These are phyloP conservation scores for Geococcyx californianus DNA, from an alignment of 2,113 vertebrate species.

Conservation along the genomic window DNA sequence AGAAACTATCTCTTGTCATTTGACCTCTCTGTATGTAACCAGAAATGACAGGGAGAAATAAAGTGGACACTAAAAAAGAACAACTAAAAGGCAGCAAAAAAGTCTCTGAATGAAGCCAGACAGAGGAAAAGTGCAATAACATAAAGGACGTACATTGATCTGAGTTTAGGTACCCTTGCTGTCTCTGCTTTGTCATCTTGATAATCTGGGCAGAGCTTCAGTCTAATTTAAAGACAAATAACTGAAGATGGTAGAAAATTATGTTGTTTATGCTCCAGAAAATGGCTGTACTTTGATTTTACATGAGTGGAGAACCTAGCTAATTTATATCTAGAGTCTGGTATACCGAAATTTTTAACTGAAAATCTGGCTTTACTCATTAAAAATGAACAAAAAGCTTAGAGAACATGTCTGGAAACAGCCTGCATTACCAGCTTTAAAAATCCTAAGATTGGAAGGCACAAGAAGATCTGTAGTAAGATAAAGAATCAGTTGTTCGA, in stretches of 20 bases:
- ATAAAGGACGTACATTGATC: not conserved
- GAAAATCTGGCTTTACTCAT: not conserved
- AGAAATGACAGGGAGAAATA: not conserved
- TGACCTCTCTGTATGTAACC: not conserved
- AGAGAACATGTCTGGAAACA: not conserved
- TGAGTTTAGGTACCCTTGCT: not conserved
- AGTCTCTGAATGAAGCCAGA: not conserved
- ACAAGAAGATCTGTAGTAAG: not conserved
- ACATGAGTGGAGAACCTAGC: not conserved
- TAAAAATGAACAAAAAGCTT: not conserved
- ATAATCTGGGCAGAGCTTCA: not conserved
- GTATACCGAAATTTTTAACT: not conserved
- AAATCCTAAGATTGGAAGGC: not conserved
- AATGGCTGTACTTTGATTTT: not conserved
- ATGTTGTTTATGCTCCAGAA: not conserved
- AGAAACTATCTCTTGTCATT: not conserved
- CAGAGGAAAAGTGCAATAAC: not conserved
- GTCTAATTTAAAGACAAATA: not conserved
- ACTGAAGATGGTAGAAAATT: not conserved
- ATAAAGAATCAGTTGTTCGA: not conserved
- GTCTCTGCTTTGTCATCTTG: not conserved
- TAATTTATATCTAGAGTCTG: not conserved
- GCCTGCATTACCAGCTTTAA: not conserved
- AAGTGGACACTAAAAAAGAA: not conserved
- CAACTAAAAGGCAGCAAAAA: not conserved